Base-by-base conservation (phyloP, 2,113 vertebrate species). In the Spea multiplicata region DNA sequence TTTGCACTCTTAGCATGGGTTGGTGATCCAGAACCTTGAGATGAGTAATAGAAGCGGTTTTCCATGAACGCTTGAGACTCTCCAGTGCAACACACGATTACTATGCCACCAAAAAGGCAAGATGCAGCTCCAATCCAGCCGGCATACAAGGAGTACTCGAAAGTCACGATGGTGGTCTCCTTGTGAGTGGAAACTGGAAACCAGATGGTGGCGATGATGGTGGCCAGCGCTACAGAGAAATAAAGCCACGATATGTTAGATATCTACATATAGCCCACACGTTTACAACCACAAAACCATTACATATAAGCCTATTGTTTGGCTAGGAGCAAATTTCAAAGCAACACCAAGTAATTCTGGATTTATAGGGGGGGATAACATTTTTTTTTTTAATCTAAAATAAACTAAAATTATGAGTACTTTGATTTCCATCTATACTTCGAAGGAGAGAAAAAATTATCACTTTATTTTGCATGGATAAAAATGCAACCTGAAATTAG, bases 1-100 rank as follows among this genome's bases (percentile, higher is more conserved):
- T 93, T 93, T 0, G 93, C 95, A 0, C 94, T 98, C 91, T 97
- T 98, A 75, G 95, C 95, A 0, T 98, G 97, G 81, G 92, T 97
- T 0, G 93, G 93, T 2, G 94, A 90, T 79, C 91, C 89, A 79
- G 91, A 92, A 0, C 93, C 93, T 73, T 87, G 88, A 0, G 96
- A 95, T 66, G 94, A 94, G 76, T 96, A 97, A 92, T 97, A 97
- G 92, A 95, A 97, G 74, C 91, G 94, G 86, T 95, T 95, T 80
- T 98, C 95, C 3, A 92, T 93, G 45, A 94, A 95, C 0, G 94
- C 75, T 84, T 91, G 91, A 5, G 94, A 88, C 0, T 85, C 84
- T 3, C 93, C 90, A 0, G 91, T 82, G 85, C 95, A 97, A 83
- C 94, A 98, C 71, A 93, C 76, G 57, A 98, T 93, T 81, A 95